Percentiles rank a stretch among this genome's conserved stretches.
These are phyloP conservation scores for Tortrix viridana DNA, from an alignment of 2,888 invertebrate species.

Conservation along the genomic window DNA sequence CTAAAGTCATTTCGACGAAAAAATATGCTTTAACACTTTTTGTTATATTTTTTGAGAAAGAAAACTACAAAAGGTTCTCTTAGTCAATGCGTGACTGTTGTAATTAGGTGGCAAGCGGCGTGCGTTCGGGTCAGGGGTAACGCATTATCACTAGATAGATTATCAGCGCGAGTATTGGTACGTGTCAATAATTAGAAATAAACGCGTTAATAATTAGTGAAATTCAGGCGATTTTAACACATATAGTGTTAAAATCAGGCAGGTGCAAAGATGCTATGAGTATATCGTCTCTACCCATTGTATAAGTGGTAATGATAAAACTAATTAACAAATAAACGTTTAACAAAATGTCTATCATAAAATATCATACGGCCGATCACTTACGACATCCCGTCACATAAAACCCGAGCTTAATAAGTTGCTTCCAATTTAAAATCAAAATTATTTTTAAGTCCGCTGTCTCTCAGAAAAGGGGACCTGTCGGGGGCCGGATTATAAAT, in stretches of 20 bases:
- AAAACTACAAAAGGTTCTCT: constrained; percentile 81
- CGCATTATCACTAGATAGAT: constrained; percentile 46
- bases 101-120: constrained; percentile 75
- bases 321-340: background rate
- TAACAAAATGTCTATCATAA: constrained; percentile 28
- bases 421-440: constrained; percentile 78
- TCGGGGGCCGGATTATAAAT: constrained; percentile 80
- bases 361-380: constrained; percentile 44
- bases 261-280: background rate
- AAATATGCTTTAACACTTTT: constrained; percentile 70
- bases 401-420: constrained; percentile 72
- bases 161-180: constrained; percentile 29
- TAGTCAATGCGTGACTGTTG: constrained; percentile 80
- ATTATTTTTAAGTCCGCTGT: constrained; percentile 75
- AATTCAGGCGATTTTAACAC: background rate
- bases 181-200: background rate
- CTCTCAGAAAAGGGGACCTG: constrained; percentile 71
- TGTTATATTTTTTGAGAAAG: constrained; percentile 78
- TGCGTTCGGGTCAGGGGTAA: constrained; percentile 44
- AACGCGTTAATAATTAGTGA: background rate
- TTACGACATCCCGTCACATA: constrained; percentile 63
- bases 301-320: background rate
- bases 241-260: background rate
- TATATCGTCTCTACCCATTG: background rate
- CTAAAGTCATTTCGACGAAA: constrained; percentile 78